Evolutionary conservation across 2,113 vertebrate species (phyloP), one percentile per base, ranked within the genome.

Genomic region (Mobula hypostoma): DNA sequence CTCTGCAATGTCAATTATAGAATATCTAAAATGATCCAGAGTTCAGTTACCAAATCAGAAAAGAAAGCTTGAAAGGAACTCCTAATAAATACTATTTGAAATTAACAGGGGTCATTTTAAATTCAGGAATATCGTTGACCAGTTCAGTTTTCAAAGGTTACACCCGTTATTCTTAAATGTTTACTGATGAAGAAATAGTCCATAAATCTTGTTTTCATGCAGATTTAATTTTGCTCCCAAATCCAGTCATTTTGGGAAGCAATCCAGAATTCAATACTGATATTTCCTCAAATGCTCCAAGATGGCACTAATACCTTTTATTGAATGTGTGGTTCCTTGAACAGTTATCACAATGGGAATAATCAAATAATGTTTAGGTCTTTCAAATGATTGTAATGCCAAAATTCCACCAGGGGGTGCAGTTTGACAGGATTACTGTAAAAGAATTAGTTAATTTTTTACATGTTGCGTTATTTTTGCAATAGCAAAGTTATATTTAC

Each of bases 331-430:
- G 48, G 56, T 11, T 87, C 24, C 83, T 48, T 82, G 4, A 17
- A 83, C 17, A 77, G 74, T 27, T 77, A 29, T 29, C 29, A 77
- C 76, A 77, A 12, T n/a, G 29, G 76, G 76, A 77, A 77, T n/a
- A 77, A n/a, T 5, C 8, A n/a, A n/a, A 2, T 77, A 27, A 77
- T 77, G 32, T 29, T n/a, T 77, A 21, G 29, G 8, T 85, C 82
- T 56, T 85, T 7, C 48, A 61, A 29, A 87, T 87, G 1, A 61
- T 87, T 87, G 56, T 87, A 87, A 85, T 61, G 24, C 48, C 56
- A 61, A 14, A 63, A 87, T 61, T 87, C 83, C 83, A 87, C 83
- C 11, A 87, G 83, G 83, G 14, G 83, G 83, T 87, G 83, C 83
- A 87, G 27, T 61, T 61, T 87, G 27, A n/a, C 48, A 87, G 58